Evolutionary conservation across 2,113 vertebrate species (phyloP), one percentile per base, ranked within the genome.

Genomic region (Lamprologus lemairii): DNA sequence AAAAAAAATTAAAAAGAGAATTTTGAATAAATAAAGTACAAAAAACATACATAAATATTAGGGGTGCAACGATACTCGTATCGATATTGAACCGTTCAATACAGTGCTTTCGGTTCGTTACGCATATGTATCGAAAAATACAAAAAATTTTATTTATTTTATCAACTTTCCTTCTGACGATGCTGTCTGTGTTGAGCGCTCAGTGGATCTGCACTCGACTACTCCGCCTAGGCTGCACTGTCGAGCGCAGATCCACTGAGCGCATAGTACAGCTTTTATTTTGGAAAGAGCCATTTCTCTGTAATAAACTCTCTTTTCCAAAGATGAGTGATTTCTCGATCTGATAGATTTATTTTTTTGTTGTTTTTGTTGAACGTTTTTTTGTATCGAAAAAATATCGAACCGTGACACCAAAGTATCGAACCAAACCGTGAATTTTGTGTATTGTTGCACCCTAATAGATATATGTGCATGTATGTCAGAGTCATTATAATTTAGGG

Each of bases 61-160:
- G 19, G 49, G 19, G 9, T 53, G 49, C 49, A 53, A 53, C 1
- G 0, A n/a, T 10, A n/a, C 9, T 53, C 1, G 5, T 2, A 6
- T 53, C 5, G 3, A 53, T 49, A 9, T 3, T 19, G 17, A 51
- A 51, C 47, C 17, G 4, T 51, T 51, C 4, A 0, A 19, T 49
- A 19, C 7, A 9, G 47, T 9, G 47, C 17, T 49, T 49, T 49
- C 1, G 2, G 17, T 49, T 49, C 0, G 3, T 1, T 19, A 9
- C 17, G 0, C 17, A 49, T 9, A 3, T 19, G 47, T 49, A 49
- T 49, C 4, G 0, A 49, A 49, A 2, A 19, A 49, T 19, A 49
- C 17, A 19, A 3, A 0, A 0, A 9, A 9, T 19, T 49, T 9
- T 0, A 49, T 49, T 49, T 49, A 49, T 49, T 19, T 49, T 0